Evolutionary conservation across 2,113 vertebrate genomes (phyloP), one percentile per base, ranked within the genome.

Genomic region (Brevimyrus niger): DNA sequence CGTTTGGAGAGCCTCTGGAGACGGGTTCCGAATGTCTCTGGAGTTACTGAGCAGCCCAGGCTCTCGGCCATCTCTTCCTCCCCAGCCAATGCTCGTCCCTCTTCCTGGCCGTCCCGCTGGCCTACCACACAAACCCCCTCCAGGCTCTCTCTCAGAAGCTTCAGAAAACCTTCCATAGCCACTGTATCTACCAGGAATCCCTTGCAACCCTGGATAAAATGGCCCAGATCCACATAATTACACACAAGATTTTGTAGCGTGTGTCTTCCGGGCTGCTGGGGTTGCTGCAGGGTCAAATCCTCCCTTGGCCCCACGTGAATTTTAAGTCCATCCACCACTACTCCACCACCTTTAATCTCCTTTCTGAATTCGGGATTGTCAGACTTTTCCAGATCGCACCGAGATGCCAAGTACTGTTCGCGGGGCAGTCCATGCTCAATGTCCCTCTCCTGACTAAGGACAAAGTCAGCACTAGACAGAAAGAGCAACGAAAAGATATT

Each of bases 401-500:
- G 35, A 61, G 27, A 8, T 44, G 86, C 38, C 10, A 21, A 19
- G 44, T 44, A 3, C 6, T 44, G 53, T 48, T 48, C 88, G 4
- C 50, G 61, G 5, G 46, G 8, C 9, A 31, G 65, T 10, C 5
- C 47, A 11, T 7, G 44, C 6, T 85, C 51, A 2, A 80, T 58
- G 11, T 87, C 93, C 87, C 55, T 94, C 94, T 90, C 89, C 91
- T 58, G 94, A 47, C 55, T 91, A 80, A 80, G 31, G 58, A 89
- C 87, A 80, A 99, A 97, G 90, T 99, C 97, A n/a, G 94, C 84
- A 44, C 94, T 96, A 65, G 97, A 98, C 90, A 98, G 90, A 91
- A 99, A 97, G 91, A 99, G 96, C 84, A 99, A 96, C 1, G 98
- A 99, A 93, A 99, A 99, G 93, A 99, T 97, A 93, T 99, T 99